Base-by-base conservation (phyloP, 2,888 invertebrate species). In the Marronus borbonicus region DNA sequence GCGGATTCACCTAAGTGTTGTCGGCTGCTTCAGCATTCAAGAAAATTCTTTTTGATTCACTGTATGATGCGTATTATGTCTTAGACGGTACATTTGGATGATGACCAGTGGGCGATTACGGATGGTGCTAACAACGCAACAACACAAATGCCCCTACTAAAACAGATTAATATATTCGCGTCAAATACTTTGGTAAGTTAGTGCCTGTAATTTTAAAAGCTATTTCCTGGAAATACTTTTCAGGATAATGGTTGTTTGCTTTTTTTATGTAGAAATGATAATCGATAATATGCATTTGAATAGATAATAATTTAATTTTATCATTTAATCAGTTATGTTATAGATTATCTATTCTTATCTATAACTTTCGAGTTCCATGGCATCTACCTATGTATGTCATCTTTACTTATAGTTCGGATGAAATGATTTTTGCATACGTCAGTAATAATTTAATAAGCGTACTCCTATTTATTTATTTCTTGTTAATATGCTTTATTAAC, bases 71-170 rank as follows among this genome's bases (percentile, higher is more conserved):
- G 76, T 80, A 60, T 77, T 83, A 82, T 84, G 55, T 80, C 81
- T 36, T 87, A 93, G 92, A 90, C 91, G 76, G 88, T 91, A 76
- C 92, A 93, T 39, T 88, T 93, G 84, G 93, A 93, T 83, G 90
- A 90, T n/a, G 88, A 90, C 31, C 90, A 90, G 82, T 86, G 87
- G 80, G 85, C 87, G 62, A 91, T 93, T 8, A 85, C 91, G 76
- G 88, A 90, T 14, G 91, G 91, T 86, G 90, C 92, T 62, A 90
- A 89, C 79, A 86, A 87, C 8, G 89, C 89, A 86, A 88, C 88
- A 80, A 88, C 88, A 80, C 84, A 92, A 49, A 88, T 90, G 62
- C 85, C 88, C 0, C 84, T 92, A 4, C 85, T 92, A 77, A 89
- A 90, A 58, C 90, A 91, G 77, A 86, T 92, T 74, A 91, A 91